These are phyloP conservation scores for Orbicella faveolata DNA, from an alignment of 64 coral and sea anemone species.

Conservation along the genomic window DNA sequence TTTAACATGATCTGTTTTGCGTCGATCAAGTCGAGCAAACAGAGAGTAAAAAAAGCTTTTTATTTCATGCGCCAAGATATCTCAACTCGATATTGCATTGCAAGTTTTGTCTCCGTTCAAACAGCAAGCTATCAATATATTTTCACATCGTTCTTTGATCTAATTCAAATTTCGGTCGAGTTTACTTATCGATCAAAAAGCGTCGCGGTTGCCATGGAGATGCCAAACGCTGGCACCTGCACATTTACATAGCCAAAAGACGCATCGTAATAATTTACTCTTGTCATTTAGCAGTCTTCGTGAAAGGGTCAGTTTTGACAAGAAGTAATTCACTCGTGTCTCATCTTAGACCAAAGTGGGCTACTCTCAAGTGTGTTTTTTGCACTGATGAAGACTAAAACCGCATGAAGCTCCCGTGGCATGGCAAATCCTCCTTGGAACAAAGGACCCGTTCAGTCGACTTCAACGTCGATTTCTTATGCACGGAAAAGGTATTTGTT, in stretches of 20 bases:
- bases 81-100: background rate
- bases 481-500: conserved; percentile 45
- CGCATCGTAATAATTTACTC: conserved; percentile 18
- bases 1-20: background rate
- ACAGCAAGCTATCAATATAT: background rate
- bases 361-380: background rate
- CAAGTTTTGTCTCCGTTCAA: background rate
- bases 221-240: conserved; percentile 10
- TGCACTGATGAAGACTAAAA: background rate
- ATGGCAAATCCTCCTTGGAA: conserved; percentile 49
- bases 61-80: too few relatives aligned
- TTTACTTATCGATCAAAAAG: conserved; percentile 25
- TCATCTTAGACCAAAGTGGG: background rate
- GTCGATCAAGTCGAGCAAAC: background rate
- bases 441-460: background rate
- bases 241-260: conserved; percentile 24
- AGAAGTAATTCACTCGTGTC: background rate
- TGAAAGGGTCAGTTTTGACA: conserved; percentile 26
- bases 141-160: background rate
- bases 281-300: conserved; percentile 5
- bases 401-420: background rate
- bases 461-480: conserved; percentile 2
- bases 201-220: background rate
- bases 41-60: background rate
- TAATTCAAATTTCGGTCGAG: background rate